Conservation (phyloP, 1,140 invertebrate genomes). For the Hyles vespertilio region DNA sequence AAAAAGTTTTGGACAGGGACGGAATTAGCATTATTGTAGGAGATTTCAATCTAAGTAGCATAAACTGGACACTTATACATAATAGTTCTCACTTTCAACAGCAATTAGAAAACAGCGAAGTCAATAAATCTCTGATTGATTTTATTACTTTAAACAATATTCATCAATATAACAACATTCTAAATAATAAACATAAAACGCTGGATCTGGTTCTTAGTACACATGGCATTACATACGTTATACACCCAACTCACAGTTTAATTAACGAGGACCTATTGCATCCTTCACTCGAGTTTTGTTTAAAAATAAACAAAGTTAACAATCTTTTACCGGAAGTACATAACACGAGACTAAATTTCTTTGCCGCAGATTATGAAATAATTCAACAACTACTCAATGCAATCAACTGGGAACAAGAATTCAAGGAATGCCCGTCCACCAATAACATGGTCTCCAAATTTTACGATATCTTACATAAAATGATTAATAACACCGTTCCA, state of each 20-base stretch:
- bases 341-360: background rate
- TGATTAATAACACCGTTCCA: slow-evolving; percentile 19
- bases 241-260: slow-evolving; percentile 1
- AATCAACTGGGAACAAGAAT: slow-evolving; percentile 1
- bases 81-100: background rate
- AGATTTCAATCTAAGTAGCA: slow-evolving; percentile 1
- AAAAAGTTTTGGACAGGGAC: background rate
- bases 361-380: background rate
- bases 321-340: background rate
- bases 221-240: background rate
- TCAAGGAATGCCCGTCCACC: slow-evolving; percentile 3
- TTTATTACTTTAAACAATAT: slow-evolving; percentile 11
- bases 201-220: slow-evolving; percentile 18
- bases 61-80: background rate
- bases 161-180: slow-evolving; percentile 12
- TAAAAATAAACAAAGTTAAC: background rate
- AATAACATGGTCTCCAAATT: slow-evolving; percentile 18
- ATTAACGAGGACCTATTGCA: background rate
- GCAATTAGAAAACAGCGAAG: background rate
- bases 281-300: slow-evolving; percentile 5
- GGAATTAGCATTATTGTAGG: background rate
- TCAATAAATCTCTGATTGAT: background rate
- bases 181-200: slow-evolving; percentile 11
- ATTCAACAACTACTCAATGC: background rate
- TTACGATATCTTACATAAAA: slow-evolving; percentile 16